Evolutionary conservation across 1,140 invertebrate genomes (phyloP).

Genomic region (Ostrea denselamellosa): DNA sequence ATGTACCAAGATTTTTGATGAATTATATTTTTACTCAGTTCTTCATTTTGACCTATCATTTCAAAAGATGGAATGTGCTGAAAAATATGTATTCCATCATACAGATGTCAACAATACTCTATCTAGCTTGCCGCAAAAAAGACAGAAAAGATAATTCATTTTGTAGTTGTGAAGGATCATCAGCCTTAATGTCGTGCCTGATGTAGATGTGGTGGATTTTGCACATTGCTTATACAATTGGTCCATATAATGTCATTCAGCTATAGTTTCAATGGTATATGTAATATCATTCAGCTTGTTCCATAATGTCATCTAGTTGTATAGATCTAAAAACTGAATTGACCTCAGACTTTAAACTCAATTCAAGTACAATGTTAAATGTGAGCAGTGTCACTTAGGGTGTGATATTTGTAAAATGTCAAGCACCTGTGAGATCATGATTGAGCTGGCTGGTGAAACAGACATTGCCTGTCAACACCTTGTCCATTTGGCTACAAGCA

Average conservation of each 20-base stretch:
- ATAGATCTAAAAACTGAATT: too few relatives aligned
- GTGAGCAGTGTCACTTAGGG: neutral
- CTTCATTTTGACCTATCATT: neutral
- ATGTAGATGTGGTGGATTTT: neutral
- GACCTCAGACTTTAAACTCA: too few relatives aligned
- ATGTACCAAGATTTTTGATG: neutral
- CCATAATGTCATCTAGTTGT: too few relatives aligned
- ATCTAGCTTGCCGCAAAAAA: neutral
- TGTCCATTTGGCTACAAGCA: neutral
- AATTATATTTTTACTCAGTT: neutral
- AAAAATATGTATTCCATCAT: constrained; percentile 28
- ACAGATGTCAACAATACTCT: neutral
- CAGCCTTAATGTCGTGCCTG: neutral
- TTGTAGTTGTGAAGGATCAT: neutral
- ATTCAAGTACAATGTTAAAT: neutral
- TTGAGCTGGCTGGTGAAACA: neutral
- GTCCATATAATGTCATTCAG: too few relatives aligned
- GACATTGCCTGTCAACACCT: constrained; percentile 23
- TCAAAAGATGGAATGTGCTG: neutral
- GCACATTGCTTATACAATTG: too few relatives aligned
- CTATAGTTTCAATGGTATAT: too few relatives aligned
- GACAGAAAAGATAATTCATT: neutral
- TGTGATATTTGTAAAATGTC: constrained; percentile 28
- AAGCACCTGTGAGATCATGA: constrained; percentile 23
- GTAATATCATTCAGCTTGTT: too few relatives aligned